Conservation (phyloP, 2,113 vertebrate species). For the Trichomycterus rosablanca region DNA sequence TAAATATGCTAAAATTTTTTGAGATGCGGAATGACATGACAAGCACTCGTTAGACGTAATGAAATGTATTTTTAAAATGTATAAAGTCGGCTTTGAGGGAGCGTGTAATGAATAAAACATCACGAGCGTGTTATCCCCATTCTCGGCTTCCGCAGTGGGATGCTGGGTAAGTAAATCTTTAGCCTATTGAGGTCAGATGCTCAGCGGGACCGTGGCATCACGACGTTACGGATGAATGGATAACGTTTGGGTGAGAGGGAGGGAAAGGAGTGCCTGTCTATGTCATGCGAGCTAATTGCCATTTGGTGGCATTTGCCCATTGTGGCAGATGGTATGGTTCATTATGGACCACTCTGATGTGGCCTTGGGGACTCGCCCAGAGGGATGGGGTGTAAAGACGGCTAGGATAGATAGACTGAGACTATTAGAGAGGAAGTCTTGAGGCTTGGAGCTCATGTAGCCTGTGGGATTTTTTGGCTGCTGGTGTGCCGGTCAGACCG, state of each 20-base stretch:
- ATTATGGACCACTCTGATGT: slow-evolving; percentile 47
- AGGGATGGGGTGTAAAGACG: neutral
- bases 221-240: neutral
- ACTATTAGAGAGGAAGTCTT: slow-evolving; percentile 1
- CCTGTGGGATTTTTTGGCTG: neutral
- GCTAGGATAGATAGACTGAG: slow-evolving; percentile 1
- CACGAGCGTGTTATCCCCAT: slow-evolving; percentile 47
- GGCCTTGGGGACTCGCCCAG: slow-evolving; percentile 6
- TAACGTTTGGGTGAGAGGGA: neutral
- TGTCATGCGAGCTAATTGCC: slow-evolving; percentile 62
- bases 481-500: slow-evolving; percentile 31
- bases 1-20: no score
- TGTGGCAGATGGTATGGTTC: slow-evolving; percentile 46
- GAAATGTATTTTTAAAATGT: slow-evolving; percentile 54
- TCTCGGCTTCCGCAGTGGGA: slow-evolving; percentile 7
- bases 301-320: slow-evolving; percentile 52
- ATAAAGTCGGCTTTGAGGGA: slow-evolving; percentile 50
- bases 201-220: slow-evolving; percentile 48
- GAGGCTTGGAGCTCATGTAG: slow-evolving; percentile 1
- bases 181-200: slow-evolving; percentile 27
- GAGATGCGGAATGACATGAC: no score
- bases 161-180: slow-evolving; percentile 3
- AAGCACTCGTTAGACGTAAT: slow-evolving; percentile 38
- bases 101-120: slow-evolving; percentile 59
- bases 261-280: slow-evolving; percentile 11